Evolutionary conservation across 2,888 invertebrate species (phyloP), one percentile per base, ranked within the genome.

Genomic region (Hirtodrosophila trivittata): DNA sequence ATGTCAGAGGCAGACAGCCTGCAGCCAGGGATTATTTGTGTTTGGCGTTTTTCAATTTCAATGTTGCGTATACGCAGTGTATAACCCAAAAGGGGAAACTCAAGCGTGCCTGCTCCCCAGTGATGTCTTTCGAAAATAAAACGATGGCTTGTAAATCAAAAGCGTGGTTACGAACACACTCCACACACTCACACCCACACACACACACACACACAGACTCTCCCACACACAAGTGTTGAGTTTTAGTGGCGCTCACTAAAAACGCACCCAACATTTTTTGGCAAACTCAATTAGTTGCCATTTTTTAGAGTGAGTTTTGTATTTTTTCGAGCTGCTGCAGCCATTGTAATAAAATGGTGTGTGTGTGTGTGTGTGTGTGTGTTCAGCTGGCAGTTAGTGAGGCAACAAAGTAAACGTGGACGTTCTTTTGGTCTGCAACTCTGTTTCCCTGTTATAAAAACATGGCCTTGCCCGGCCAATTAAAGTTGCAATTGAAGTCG

Each of bases 221-320:
- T 6, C 13, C 25, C 14, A 26, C n/a, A 14, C 1, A 46, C 8
- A 16, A 7, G 18, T 28, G 18, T 42, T 33, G 18, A 39, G 50
- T 58, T 66, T 65, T 51, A 50, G 50, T 46, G 49, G 45, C 13
- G 30, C 10, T 41, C 62, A 50, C 68, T 60, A 28, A 67, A 68
- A 60, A 62, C n/a, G 69, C 69, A 63, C 55, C 46, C 68, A 55
- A 42, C 55, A 57, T 57, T 56, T 75, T 73, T 72, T 54, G 57
- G 18, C 68, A 76, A 80, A 76, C 74, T 80, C 75, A 75, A 75
- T 80, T 75, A 75, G 77, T 68, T 69, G 70, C 43, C 35, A 52
- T 57, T 69, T 69, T 45, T 60, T 67, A 45, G 73, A 21, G 18
- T 21, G 5, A 21, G 18, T 21, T 16, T 18, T 47, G 54, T 7